Base-by-base conservation (phyloP, 2,113 vertebrate species). In the Dermatemys mawii region DNA sequence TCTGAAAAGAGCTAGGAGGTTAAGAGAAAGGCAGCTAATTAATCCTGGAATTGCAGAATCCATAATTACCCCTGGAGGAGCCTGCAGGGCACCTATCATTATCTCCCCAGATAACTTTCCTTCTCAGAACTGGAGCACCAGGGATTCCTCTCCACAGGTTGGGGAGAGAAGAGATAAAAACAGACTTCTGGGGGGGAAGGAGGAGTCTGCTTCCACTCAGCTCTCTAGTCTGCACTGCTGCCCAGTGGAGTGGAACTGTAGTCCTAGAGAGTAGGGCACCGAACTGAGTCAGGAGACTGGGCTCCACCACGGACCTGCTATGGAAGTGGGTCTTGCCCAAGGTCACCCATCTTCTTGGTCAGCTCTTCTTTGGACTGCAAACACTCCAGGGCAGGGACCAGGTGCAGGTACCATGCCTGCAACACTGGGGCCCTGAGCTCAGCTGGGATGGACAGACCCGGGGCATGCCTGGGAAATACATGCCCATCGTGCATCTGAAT, bases 1-100 rank as follows among this genome's bases (percentile, higher is more conserved):
- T 93, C 86, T 53, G 90, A 93, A 82, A 38, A 88, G 76, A 90
- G 90, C 94, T 92, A 76, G 46, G 95, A 95, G 90, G 92, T 94
- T 93, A 96, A 94, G 86, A 89, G 80, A 90, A 63, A 92, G 89
- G 51, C 26, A 53, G 81, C 91, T 97, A 97, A 97, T 97, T 97
- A 96, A 84, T 27, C 70, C 44, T 22, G 27, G 21, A 86, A 91
- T 1, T 1, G 76, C 57, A 63, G 76, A 51, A 81, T 87, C 85
- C 27, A 2, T 97, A 95, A 96, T 96, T 93, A 97, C 49, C 88
- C 94, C 93, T 88, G 51, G 35, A 79, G 73, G 79, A 91, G 88
- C 79, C 90, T 86, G 86, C 7, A 11, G 93, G 88, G 94, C 79
- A 93, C 86, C 3, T 27, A 67, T 75, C 92, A 55, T 57, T 93